Base-by-base conservation (phyloP, 2,113 vertebrate genomes). In the Daboia siamensis region DNA sequence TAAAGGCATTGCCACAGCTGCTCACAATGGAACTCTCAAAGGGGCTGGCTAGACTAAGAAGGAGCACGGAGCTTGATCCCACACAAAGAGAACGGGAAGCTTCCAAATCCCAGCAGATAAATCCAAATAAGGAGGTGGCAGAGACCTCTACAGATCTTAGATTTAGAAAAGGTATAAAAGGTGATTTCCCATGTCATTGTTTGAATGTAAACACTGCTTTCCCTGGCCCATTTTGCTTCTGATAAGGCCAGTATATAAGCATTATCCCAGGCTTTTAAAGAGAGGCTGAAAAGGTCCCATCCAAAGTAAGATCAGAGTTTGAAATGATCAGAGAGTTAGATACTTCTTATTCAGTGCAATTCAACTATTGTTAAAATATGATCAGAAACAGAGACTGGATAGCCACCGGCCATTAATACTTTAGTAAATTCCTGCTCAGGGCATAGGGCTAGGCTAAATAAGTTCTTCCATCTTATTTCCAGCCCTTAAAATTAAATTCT, bases 1-100 rank as follows among this genome's bases (percentile, higher is more conserved):
- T 93, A 93, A 93, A 90, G 80, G 88, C 90, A 57, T 29, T 90
- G 92, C 80, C 88, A 52, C 51, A 44, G 92, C 56, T 52, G 88
- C 80, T 93, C 56, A 29, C 88, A 61, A 61, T 90, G 86, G 87
- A 74, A 55, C 56, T 89, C 87, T 86, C 87, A 55, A 86, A 89
- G 87, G 93, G 90, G 87, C 46, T 56, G 56, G 52, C 59, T 46
- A 56, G 86, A 88, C 85, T 88, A n/a, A 46, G 54, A 90, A 84
- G 90, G 90, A 85, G 46, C 86, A n/a, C 6, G n/a, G 44, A 59
- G 64, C 33, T 90, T 90, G n/a, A 59, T 87, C 85, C 90, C 88
- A 87, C 51, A 90, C 92, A 90, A 87, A 93, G 54, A 84, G 51
- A 17, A 52, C 74, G 51, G 48, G 39, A 33, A 21, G 57, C 56